phyloP scores from a whole-genome alignment of 1,140 invertebrate genomes.

The Ditylenchus dipsaci region DNA sequence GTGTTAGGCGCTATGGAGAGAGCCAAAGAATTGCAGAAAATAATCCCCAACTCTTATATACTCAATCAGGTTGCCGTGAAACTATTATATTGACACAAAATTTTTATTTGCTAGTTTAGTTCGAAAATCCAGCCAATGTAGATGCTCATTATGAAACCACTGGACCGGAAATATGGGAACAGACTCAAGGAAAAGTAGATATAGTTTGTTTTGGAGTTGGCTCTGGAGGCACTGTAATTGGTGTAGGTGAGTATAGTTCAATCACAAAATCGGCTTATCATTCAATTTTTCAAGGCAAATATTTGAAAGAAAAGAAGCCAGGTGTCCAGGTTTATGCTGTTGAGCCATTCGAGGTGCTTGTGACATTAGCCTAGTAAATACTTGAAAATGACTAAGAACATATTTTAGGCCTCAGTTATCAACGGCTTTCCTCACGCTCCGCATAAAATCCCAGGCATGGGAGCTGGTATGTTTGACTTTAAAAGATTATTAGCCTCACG shows the following conservation, averaged over 20 bases:
- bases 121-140: conserved; percentile 51
- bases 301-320: conserved; percentile 48
- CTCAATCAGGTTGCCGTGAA: conserved; percentile 39
- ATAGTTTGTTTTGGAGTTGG: conserved; percentile 52
- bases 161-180: conserved; percentile 55
- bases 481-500: too few species aligned
- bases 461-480: too few species aligned
- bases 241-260: conserved; percentile 30
- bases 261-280: background rate
- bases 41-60: conserved; percentile 50
- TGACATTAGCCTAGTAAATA: background rate
- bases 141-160: conserved; percentile 53
- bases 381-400: background rate
- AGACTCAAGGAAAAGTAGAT: conserved; percentile 55
- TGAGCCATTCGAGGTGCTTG: conserved; percentile 44
- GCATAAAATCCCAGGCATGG: conserved; percentile 54
- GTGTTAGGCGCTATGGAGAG: conserved; percentile 51
- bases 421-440: conserved; percentile 40
- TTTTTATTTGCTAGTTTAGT: too few species aligned
- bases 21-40: conserved; percentile 40
- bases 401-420: conserved; percentile 34
- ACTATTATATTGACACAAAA: background rate
- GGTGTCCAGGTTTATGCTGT: conserved; percentile 48
- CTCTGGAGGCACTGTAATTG: conserved; percentile 52
- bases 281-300: conserved; percentile 17